Percentiles rank a stretch among this genome's conserved stretches.
These are phyloP conservation scores for Ibidorhyncha struthersii DNA, from an alignment of 2,113 vertebrate genomes.

Conservation along the genomic window DNA sequence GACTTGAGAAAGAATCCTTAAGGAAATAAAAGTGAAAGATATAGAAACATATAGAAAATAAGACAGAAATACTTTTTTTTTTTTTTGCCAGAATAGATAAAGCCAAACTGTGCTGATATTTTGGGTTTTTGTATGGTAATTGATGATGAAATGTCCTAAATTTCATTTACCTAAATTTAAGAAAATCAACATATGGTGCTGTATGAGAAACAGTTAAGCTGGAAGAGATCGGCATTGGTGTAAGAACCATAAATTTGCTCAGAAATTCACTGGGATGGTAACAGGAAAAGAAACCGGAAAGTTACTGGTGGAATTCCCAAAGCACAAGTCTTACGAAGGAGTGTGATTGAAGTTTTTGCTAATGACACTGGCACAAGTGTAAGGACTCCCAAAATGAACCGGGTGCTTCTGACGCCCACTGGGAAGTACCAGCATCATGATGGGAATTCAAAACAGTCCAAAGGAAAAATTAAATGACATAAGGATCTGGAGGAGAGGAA, in stretches of 20 bases:
- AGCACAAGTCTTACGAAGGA: neutral
- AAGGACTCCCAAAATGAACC: neutral
- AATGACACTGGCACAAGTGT: neutral
- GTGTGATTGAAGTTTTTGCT: neutral
- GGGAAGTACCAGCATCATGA: neutral
- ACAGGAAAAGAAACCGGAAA: neutral
- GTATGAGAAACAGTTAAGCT: neutral
- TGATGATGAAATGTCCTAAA: neutral
- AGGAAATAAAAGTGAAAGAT: neutral
- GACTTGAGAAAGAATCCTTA: neutral
- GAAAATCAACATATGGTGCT: neutral
- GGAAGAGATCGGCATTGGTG: rapidly evolving
- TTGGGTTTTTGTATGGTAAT: neutral
- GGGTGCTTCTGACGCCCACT: neutral
- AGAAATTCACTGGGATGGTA: neutral
- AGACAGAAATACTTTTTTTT: rapidly evolving
- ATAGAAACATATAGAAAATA: neutral
- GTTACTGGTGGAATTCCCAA: neutral
- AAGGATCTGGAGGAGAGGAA: neutral
- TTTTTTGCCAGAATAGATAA: neutral
- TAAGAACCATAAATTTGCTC: neutral
- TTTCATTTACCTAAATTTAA: neutral
- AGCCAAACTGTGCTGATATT: neutral
- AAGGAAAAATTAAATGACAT: neutral
- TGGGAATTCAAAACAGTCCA: neutral